Conservation (phyloP, 2,797 vertebrate species). For the Falco peregrinus region DNA sequence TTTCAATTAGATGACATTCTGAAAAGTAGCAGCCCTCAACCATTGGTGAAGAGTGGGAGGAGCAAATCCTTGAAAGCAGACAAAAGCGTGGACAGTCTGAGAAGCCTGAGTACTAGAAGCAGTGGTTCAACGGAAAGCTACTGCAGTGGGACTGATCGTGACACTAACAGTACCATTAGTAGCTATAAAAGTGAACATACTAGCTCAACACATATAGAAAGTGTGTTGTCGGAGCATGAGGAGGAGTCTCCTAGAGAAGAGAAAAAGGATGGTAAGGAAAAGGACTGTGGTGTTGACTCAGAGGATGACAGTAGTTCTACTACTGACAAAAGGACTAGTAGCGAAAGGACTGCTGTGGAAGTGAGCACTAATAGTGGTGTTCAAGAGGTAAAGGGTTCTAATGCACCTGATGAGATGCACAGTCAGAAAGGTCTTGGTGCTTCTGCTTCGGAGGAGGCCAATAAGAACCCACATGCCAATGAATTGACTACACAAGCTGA, state of each 20-base stretch:
- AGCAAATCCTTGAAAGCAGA: slow-evolving; percentile 85
- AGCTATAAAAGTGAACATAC: slow-evolving; percentile 97
- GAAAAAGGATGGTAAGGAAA: slow-evolving; percentile 65
- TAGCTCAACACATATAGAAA: slow-evolving; percentile 96
- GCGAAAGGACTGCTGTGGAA: slow-evolving; percentile 74
- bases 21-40: slow-evolving; percentile 78
- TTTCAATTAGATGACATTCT: slow-evolving; percentile 85
- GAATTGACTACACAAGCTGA: slow-evolving; percentile 82
- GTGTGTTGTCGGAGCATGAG: slow-evolving; percentile 86
- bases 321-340: slow-evolving; percentile 77
- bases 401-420: slow-evolving; percentile 59
- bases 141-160: slow-evolving; percentile 94
- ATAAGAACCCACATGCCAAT: slow-evolving; percentile 97
- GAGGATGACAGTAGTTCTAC: slow-evolving; percentile 71
- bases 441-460: slow-evolving; percentile 92
- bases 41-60: slow-evolving; percentile 74
- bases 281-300: slow-evolving; percentile 72
- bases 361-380: slow-evolving; percentile 20
- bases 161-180: slow-evolving; percentile 96
- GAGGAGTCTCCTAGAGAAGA: slow-evolving; percentile 85
- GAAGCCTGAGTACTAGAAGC: slow-evolving; percentile 94
- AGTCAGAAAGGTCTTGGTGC: slow-evolving; percentile 77
- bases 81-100: slow-evolving; percentile 91
- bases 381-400: slow-evolving; percentile 65
- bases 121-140: slow-evolving; percentile 98